Conservation (phyloP, 2,888 invertebrate species). For the Zele albiditarsus region DNA sequence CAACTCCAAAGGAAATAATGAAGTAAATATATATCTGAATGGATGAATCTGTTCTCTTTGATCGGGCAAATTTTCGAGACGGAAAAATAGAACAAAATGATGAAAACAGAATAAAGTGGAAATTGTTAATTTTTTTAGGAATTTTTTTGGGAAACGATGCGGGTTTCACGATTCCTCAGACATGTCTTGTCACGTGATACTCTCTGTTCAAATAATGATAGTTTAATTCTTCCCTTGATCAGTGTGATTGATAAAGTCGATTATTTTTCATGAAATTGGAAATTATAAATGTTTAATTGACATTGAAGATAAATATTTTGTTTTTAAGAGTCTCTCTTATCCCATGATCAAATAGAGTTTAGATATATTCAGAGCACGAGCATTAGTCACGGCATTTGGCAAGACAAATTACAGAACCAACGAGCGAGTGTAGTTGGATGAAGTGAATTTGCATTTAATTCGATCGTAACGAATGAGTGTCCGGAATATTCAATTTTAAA, state of each 20-base stretch:
- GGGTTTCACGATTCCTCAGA: neutral
- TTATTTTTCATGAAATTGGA: neutral
- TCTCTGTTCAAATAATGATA: neutral
- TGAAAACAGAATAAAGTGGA: neutral
- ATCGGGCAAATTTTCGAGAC: neutral
- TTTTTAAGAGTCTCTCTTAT: constrained; percentile 2
- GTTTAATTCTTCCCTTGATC: neutral
- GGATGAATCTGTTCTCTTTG: neutral
- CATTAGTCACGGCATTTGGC: constrained; percentile 13
- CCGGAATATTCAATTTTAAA: constrained; percentile 13
- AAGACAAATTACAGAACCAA: constrained; percentile 13
- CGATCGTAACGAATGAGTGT: constrained; percentile 11
- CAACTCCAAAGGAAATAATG: neutral
- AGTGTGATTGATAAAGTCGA: neutral
- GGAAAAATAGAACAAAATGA: neutral
- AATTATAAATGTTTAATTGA: neutral
- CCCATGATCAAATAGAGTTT: neutral
- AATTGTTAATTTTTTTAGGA: neutral
- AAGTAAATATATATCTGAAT: neutral
- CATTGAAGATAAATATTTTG: neutral
- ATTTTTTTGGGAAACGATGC: neutral
- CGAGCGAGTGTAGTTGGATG: constrained; percentile 7
- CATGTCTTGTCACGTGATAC: neutral
- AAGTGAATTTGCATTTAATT: constrained; percentile 13
- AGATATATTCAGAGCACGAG: neutral